Percentiles rank a stretch among this genome's conserved stretches.
These are phyloP conservation scores for Polylopha cassiicola DNA, from an alignment of 2,888 invertebrate species.

Conservation along the genomic window DNA sequence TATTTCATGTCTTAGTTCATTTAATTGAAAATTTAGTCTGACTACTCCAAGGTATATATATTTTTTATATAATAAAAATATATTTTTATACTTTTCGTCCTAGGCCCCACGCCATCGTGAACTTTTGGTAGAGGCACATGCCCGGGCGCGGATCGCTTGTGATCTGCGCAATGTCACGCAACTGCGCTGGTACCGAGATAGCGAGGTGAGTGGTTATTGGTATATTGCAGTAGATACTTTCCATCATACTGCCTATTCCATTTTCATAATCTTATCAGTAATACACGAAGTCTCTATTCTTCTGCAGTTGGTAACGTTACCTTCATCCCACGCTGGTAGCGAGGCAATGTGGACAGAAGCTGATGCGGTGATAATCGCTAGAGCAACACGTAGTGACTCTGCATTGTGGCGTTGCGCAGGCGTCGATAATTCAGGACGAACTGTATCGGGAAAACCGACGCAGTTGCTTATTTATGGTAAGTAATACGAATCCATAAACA, in stretches of 20 bases:
- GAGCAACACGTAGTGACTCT: constrained; percentile 78
- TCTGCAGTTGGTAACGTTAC: constrained; percentile 8
- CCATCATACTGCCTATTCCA: too few species aligned
- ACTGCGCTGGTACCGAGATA: constrained; percentile 64
- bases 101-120: constrained; percentile 46
- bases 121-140: constrained; percentile 56
- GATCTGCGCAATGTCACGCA: constrained; percentile 51
- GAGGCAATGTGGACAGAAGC: constrained; percentile 49
- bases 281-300: too few species aligned
- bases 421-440: constrained; percentile 78
- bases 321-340: constrained; percentile 27
- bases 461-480: constrained; percentile 57
- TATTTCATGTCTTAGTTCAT: too few species aligned
- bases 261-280: too few species aligned
- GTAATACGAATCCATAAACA: constrained; percentile 1
- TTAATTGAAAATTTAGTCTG: too few species aligned
- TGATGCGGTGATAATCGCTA: constrained; percentile 48
- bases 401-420: constrained; percentile 85
- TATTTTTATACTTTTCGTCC: constrained; percentile 8
- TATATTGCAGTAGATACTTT: constrained; percentile 3
- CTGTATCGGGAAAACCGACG: constrained; percentile 72
- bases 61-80: too few species aligned
- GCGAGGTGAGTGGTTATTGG: constrained; percentile 41
- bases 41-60: too few species aligned
- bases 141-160: constrained; percentile 47